These are phyloP conservation scores for Spatulosminthurus flaviceps DNA, from an alignment of 2,888 invertebrate species.

Conservation along the genomic window DNA sequence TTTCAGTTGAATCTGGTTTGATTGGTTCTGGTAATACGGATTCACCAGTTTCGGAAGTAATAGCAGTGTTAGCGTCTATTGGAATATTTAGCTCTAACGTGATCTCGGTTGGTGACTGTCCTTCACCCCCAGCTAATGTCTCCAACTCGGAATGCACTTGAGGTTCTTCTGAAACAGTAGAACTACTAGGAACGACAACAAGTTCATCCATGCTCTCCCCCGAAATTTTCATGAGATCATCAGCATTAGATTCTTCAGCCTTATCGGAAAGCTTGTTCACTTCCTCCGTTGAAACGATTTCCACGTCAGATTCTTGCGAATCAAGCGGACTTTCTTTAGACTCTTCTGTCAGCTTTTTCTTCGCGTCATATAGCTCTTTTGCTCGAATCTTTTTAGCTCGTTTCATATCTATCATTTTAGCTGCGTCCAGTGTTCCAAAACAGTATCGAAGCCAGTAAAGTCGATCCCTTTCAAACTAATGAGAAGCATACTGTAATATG, in stretches of 20 bases:
- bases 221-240: constrained; percentile 34
- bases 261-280: not conserved
- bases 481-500: too few species aligned
- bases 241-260: not conserved
- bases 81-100: not conserved
- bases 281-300: constrained; percentile 26
- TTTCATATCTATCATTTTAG: constrained; percentile 42
- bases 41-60: too few species aligned
- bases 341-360: not conserved
- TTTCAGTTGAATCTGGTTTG: too few species aligned
- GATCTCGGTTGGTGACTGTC: not conserved
- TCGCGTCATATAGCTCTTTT: constrained; percentile 25
- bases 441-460: constrained; percentile 43
- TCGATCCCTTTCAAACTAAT: constrained; percentile 33
- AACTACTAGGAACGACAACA: not conserved
- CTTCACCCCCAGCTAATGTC: not conserved
- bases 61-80: too few species aligned
- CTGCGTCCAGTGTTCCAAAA: constrained; percentile 25
- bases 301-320: constrained; percentile 27
- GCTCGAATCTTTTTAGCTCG: constrained; percentile 21
- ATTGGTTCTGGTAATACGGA: too few species aligned
- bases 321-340: constrained; percentile 26
- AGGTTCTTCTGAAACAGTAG: not conserved
- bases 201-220: constrained; percentile 31
- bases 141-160: not conserved